phyloP scores from a whole-genome alignment of 2,888 invertebrate species.

The Agrochola litura region DNA sequence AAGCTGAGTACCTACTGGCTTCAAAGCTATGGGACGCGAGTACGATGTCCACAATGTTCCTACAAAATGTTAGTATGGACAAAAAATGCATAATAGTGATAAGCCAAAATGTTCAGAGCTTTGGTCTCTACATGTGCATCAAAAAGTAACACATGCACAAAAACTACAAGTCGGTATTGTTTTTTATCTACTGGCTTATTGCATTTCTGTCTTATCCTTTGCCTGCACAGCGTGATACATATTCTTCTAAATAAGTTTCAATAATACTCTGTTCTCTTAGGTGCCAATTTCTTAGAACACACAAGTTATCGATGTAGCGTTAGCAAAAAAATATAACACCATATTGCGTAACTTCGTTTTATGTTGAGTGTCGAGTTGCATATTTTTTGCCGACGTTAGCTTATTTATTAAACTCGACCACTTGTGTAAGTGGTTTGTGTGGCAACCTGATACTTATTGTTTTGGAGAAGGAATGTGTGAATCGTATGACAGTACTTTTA shows the following conservation, averaged over 20 bases:
- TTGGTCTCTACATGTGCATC: neutral
- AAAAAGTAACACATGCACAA: neutral
- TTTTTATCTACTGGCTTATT: neutral
- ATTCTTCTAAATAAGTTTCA: neutral
- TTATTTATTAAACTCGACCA: neutral
- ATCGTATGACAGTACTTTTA: neutral
- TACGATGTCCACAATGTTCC: too few species aligned
- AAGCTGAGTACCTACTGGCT: too few species aligned
- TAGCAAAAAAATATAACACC: slow-evolving; percentile 36
- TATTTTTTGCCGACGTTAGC: slow-evolving; percentile 27
- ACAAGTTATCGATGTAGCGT: neutral
- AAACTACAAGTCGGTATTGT: neutral
- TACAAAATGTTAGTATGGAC: too few species aligned
- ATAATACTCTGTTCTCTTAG: neutral
- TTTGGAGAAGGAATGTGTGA: slow-evolving; percentile 21
- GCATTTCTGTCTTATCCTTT: neutral
- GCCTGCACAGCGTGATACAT: neutral
- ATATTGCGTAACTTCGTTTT: slow-evolving; percentile 18
- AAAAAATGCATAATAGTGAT: too few species aligned
- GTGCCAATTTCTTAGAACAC: slow-evolving; percentile 33
- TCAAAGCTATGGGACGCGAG: too few species aligned
- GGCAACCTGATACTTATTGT: slow-evolving; percentile 38
- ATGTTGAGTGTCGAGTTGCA: slow-evolving; percentile 31
- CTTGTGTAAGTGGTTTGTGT: slow-evolving; percentile 14
- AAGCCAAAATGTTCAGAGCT: too few species aligned